These are phyloP conservation scores for Callopanchax toddi DNA, from an alignment of 2,113 vertebrate genomes.

Conservation along the genomic window DNA sequence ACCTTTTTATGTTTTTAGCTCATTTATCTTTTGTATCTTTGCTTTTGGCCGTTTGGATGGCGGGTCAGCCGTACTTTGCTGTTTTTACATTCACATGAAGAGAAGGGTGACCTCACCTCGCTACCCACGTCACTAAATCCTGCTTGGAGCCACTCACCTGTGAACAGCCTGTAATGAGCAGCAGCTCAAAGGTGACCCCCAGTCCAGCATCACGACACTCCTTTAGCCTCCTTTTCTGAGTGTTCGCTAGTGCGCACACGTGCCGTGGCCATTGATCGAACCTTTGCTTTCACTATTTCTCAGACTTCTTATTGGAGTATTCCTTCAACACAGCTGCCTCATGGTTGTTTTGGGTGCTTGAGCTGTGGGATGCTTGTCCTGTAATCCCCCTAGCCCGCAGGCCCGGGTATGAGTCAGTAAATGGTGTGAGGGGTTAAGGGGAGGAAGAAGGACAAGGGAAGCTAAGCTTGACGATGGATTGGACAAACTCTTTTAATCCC, in stretches of 20 bases:
- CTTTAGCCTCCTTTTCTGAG: conserved; percentile 55
- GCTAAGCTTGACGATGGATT: conserved; percentile 65
- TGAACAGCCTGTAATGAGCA: conserved; percentile 69
- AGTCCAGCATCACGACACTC: conserved; percentile 70
- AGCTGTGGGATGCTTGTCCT: conserved; percentile 50
- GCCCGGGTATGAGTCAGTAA: conserved; percentile 69
- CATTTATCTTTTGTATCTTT: conserved; percentile 45
- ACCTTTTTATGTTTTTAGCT: conserved; percentile 3
- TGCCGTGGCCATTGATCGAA: conserved; percentile 73
- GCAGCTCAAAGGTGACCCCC: conserved; percentile 67
- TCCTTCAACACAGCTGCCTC: conserved; percentile 55
- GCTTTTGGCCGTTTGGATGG: conserved; percentile 51
- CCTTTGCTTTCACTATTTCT: conserved; percentile 65
- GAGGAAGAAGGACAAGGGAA: conserved; percentile 57
- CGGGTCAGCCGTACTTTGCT: conserved; percentile 51
- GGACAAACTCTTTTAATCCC: conserved; percentile 83
- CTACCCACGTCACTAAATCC: conserved; percentile 63
- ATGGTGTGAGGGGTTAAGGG: conserved; percentile 66
- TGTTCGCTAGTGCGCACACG: conserved; percentile 73
- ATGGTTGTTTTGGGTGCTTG: conserved; percentile 48
- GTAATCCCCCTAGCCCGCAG: conserved; percentile 61
- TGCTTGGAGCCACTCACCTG: conserved; percentile 73
- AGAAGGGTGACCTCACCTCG: conserved; percentile 50
- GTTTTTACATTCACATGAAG: conserved; percentile 23
- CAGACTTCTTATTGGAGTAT: conserved; percentile 59